A percentile compares a stretch with the other conserved stretches of the same genome.
Conservation (phyloP, 2,797 vertebrate species). For the Periparus ater region DNA sequence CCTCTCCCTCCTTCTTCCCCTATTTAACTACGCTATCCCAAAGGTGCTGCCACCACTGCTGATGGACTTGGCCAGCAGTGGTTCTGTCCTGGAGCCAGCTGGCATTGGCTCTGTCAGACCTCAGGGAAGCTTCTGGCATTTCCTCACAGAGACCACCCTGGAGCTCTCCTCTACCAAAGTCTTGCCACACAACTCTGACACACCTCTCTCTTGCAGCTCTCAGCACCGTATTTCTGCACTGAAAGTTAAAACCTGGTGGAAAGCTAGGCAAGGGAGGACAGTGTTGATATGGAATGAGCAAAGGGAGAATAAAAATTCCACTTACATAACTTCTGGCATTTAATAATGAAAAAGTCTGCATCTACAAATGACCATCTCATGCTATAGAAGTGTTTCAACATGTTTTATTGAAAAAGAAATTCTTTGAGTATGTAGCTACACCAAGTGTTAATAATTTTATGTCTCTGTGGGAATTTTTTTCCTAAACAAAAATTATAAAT, state of each 20-base stretch:
- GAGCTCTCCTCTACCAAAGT: not conserved
- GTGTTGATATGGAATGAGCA: not conserved
- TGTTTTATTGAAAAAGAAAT: not conserved
- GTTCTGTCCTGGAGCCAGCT: not conserved
- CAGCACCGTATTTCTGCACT: not conserved
- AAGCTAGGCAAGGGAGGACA: not conserved
- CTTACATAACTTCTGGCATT: not conserved
- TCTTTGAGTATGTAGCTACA: not conserved
- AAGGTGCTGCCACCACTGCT: rapidly evolving
- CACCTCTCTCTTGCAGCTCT: not conserved
- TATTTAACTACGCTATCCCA: rapidly evolving
- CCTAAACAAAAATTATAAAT: not conserved
- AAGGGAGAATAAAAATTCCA: not conserved
- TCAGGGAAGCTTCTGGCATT: not conserved
- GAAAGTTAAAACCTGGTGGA: not conserved
- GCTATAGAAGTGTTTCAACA: not conserved
- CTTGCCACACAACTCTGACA: too few relatives aligned
- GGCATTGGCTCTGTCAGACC: not conserved
- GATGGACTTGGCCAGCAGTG: not conserved
- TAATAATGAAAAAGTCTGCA: not conserved
- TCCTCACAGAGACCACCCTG: not conserved
- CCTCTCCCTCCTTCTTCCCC: not conserved
- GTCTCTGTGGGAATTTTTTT: not conserved
- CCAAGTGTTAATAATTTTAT: not conserved
- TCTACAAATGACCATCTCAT: not conserved